A percentile compares a stretch with the other conserved stretches of the same genome.
phyloP scores from a whole-genome alignment of 2,888 invertebrate genomes.

The Vandiemenella viatica region DNA sequence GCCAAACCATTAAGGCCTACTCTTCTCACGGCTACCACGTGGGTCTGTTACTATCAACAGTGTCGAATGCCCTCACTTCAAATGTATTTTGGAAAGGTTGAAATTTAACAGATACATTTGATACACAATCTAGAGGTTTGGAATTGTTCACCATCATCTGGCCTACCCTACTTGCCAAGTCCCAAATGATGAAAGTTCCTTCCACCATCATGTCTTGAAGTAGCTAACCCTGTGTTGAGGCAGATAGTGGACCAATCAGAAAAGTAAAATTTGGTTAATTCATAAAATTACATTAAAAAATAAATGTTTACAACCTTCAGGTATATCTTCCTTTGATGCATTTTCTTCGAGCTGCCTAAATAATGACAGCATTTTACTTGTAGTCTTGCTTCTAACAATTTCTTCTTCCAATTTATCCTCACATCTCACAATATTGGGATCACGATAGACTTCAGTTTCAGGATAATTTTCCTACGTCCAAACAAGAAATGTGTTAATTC shows the following conservation, averaged over 20 bases:
- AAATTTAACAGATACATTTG: too few relatives aligned
- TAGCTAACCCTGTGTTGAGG: too few relatives aligned
- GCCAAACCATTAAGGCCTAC: too few relatives aligned
- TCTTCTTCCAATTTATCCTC: conserved; percentile 36
- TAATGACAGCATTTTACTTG: conserved; percentile 72
- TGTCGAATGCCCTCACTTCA: too few relatives aligned
- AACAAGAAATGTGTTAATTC: too few relatives aligned
- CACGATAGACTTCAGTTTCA: conserved; percentile 55
- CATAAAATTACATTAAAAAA: background rate
- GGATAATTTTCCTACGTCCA: conserved; percentile 47
- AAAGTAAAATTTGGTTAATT: background rate
- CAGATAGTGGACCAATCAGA: too few relatives aligned
- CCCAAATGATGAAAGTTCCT: too few relatives aligned
- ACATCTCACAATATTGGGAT: conserved; percentile 52
- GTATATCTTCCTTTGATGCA: conserved; percentile 35
- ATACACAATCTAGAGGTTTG: background rate
- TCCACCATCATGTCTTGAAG: too few relatives aligned
- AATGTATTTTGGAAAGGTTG: too few relatives aligned
- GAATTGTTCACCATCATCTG: background rate
- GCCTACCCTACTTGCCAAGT: background rate
- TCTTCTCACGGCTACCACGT: too few relatives aligned
- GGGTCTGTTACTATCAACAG: too few relatives aligned
- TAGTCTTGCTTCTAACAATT: conserved; percentile 49
- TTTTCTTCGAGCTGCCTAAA: conserved; percentile 80
- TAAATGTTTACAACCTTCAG: conserved; percentile 26